Percentiles rank a stretch among this genome's conserved stretches.
Conservation (phyloP, 2,113 vertebrate genomes). For the Otocyon megalotis region DNA sequence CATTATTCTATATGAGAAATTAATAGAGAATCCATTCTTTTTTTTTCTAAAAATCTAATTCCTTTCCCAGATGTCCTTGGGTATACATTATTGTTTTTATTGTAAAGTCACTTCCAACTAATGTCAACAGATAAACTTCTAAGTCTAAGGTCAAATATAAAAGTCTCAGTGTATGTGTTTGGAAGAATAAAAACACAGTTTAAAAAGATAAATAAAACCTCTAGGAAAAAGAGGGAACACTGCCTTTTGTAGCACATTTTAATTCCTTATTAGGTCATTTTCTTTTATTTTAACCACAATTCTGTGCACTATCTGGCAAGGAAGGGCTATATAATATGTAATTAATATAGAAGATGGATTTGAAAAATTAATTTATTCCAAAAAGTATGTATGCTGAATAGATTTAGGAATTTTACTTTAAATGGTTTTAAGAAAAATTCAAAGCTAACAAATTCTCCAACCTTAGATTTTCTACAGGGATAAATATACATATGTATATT, state of each 20-base stretch:
- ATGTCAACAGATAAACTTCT: background rate
- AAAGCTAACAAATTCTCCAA: background rate
- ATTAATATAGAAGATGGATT: background rate
- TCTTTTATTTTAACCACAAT: background rate
- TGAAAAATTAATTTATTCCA: background rate
- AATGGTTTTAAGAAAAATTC: background rate
- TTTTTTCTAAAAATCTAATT: constrained; percentile 2
- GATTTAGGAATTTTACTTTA: background rate
- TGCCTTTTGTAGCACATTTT: background rate
- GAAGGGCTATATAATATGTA: background rate
- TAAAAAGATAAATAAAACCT: background rate
- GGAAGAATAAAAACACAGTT: background rate
- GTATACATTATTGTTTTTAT: background rate
- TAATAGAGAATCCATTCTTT: background rate
- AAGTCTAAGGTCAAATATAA: background rate
- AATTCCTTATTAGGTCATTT: background rate
- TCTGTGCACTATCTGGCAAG: background rate
- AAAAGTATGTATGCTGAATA: background rate
- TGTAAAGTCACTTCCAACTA: background rate
- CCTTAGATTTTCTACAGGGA: background rate
- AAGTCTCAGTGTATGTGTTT: background rate
- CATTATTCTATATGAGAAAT: constrained; percentile 8
- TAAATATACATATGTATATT: background rate
- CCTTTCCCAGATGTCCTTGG: background rate
- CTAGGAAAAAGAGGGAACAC: background rate